Conservation (phyloP, 2,888 invertebrate species). For the Notodonta dromedarius region DNA sequence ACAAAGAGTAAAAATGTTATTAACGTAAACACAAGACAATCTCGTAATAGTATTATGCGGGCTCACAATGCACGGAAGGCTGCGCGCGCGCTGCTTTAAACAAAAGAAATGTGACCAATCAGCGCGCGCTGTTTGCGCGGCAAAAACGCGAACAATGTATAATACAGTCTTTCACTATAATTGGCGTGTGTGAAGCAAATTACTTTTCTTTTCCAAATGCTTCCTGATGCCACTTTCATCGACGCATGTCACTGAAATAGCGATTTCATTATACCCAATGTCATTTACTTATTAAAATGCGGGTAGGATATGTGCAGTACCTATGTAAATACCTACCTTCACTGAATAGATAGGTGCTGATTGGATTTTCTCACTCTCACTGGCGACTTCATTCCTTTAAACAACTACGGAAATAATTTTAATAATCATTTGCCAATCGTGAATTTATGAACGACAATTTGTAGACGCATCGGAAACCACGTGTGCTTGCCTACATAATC, state of each 20-base stretch:
- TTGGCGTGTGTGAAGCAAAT: conserved; percentile 57
- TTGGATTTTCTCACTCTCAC: no score
- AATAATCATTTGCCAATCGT: neutral
- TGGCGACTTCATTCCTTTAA: no score
- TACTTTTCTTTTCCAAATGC: conserved; percentile 76
- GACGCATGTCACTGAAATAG: conserved; percentile 1
- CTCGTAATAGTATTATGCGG: conserved; percentile 45
- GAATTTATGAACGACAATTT: conserved; percentile 3
- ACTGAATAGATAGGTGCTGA: no score
- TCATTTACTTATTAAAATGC: neutral
- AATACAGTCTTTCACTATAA: conserved; percentile 71
- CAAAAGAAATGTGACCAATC: conserved; percentile 45
- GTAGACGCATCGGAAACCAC: conserved; percentile 2
- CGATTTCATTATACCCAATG: neutral
- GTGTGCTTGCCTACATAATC: neutral
- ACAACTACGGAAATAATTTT: neutral
- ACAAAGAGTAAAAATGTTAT: conserved; percentile 29
- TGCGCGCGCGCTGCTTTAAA: conserved; percentile 34
- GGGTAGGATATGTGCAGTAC: neutral
- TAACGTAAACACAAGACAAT: conserved; percentile 36
- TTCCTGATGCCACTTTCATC: conserved; percentile 68
- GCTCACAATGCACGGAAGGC: conserved; percentile 72
- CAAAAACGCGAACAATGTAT: conserved; percentile 66
- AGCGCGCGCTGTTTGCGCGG: conserved; percentile 42
- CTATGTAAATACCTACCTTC: no score